These are phyloP conservation scores for Steromphala cineraria DNA, from an alignment of 2,888 invertebrate species.

Conservation along the genomic window DNA sequence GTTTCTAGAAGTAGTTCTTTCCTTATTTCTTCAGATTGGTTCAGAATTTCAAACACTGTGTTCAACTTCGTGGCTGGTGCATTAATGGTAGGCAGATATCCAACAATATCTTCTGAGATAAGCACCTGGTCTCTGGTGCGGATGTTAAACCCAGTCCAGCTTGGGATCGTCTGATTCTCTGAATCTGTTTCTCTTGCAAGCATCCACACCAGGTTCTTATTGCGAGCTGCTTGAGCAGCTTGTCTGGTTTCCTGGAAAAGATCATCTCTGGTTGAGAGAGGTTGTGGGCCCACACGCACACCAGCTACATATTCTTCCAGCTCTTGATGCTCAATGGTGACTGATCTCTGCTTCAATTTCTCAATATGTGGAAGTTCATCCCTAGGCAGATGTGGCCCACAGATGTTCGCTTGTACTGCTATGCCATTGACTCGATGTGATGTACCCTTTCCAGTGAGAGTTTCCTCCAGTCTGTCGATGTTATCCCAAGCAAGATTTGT, in stretches of 20 bases:
- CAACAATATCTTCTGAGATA: conserved; percentile 24
- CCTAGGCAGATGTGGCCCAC: not conserved
- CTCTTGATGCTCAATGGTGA: not conserved
- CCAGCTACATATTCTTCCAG: not conserved
- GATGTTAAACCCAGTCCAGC: conserved; percentile 44
- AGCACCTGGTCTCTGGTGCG: not conserved
- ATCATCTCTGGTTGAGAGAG: not conserved
- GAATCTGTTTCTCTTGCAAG: not conserved
- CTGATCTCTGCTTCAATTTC: not conserved
- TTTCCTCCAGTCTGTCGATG: not conserved
- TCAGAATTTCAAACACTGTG: conserved; percentile 39
- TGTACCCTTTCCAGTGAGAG: not conserved
- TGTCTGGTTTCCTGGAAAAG: not conserved
- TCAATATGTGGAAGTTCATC: not conserved
- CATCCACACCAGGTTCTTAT: not conserved
- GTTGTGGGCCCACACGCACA: not conserved
- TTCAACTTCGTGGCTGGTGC: conserved; percentile 36
- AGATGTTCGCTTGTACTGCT: not conserved
- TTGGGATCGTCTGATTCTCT: conserved; percentile 30
- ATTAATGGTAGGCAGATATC: conserved; percentile 39
- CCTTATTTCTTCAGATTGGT: not conserved
- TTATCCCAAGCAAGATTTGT: conserved; percentile 4
- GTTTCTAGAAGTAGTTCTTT: not conserved
- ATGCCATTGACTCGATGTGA: conserved; percentile 3
- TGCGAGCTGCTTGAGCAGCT: not conserved